Evolutionary conservation across 2,113 vertebrate species (phyloP).

Genomic region (Gopherus evgoodei): DNA sequence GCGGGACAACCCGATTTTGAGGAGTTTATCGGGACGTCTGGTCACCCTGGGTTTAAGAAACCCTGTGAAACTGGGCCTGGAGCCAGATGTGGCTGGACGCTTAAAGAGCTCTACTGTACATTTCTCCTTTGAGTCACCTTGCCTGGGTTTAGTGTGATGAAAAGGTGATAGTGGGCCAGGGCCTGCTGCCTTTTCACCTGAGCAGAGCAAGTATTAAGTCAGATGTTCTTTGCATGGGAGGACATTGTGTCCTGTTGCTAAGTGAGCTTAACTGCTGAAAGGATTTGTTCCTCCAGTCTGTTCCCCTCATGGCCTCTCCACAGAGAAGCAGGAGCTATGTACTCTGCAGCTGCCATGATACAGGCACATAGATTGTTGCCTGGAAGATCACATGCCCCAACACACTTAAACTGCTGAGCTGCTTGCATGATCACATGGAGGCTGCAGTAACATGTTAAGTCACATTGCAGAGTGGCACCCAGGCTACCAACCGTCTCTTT

Average conservation of each 20-base stretch:
- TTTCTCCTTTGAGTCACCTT: rapidly evolving
- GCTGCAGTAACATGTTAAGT: rapidly evolving
- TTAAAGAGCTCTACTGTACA: not conserved
- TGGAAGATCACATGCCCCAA: not conserved
- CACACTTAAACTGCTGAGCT: not conserved
- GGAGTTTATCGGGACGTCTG: too few relatives aligned
- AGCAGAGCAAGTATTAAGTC: not conserved
- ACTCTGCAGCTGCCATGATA: not conserved
- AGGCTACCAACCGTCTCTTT: rapidly evolving
- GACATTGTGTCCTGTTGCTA: not conserved
- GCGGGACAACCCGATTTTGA: too few relatives aligned
- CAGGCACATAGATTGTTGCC: rapidly evolving
- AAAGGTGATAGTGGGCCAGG: not conserved
- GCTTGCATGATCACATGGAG: not conserved
- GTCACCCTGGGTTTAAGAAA: too few relatives aligned
- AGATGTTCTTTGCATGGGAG: not conserved
- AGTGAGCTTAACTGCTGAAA: not conserved
- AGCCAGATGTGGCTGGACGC: not conserved
- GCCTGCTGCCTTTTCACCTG: not conserved
- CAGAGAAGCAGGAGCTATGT: not conserved
- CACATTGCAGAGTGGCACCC: not conserved
- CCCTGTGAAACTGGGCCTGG: not conserved
- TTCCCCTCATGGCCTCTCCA: not conserved
- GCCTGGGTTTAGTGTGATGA: not conserved
- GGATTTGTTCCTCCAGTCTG: not conserved